These are phyloP conservation scores for Acronicta alni DNA, from an alignment of 2,888 invertebrate genomes.

Conservation along the genomic window DNA sequence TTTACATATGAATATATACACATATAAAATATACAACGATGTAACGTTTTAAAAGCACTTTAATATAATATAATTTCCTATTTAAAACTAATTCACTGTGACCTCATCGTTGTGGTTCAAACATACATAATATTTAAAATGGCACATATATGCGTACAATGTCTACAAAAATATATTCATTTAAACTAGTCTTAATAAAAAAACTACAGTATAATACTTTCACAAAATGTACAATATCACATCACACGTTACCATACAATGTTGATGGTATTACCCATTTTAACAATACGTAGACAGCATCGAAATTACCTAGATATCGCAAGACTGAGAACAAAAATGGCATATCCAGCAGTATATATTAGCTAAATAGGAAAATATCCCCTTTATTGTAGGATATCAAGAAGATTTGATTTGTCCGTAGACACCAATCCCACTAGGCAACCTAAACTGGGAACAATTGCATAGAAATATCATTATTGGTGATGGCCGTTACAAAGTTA, in stretches of 20 bases:
- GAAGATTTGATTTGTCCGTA: no score
- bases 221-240: constrained; percentile 59
- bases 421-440: no score
- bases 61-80: background rate
- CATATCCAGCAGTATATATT: no score
- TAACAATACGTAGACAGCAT: background rate
- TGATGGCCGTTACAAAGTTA: no score
- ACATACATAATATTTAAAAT: constrained; percentile 40
- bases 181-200: constrained; percentile 29
- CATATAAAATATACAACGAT: no score
- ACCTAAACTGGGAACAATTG: no score
- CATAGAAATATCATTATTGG: no score
- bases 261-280: constrained; percentile 26
- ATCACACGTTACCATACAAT: constrained; percentile 21
- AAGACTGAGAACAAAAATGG: no score
- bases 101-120: constrained; percentile 34
- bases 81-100: constrained; percentile 28
- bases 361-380: no score
- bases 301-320: background rate
- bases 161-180: constrained; percentile 52
- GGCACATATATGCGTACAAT: constrained; percentile 51
- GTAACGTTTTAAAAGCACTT: background rate
- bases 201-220: constrained; percentile 62
- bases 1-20: no score
- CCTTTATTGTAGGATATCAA: no score